These are phyloP conservation scores for Cyclopterus lumpus DNA, from an alignment of 2,797 vertebrate genomes.

Conservation along the genomic window DNA sequence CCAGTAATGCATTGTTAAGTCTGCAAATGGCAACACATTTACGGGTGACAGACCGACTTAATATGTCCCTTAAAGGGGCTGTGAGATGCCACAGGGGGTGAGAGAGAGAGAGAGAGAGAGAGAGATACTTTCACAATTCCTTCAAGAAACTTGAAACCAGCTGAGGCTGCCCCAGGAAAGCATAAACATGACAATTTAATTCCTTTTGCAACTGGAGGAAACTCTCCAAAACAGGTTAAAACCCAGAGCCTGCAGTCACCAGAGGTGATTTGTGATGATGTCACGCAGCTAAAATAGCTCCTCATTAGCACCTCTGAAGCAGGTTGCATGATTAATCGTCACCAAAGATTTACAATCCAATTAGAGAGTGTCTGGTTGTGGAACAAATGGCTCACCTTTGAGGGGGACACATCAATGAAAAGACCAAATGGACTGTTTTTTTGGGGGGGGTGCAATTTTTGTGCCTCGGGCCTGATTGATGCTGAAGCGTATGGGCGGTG, in stretches of 20 bases:
- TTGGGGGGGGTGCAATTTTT: constrained; percentile 16
- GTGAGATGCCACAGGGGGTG: constrained; percentile 24
- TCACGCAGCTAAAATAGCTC: constrained; percentile 79
- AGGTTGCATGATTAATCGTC: constrained; percentile 77
- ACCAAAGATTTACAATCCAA: constrained; percentile 80
- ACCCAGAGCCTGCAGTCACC: constrained; percentile 42
- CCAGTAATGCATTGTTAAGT: constrained; percentile 42
- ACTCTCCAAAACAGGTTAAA: constrained; percentile 53
- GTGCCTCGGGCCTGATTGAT: constrained; percentile 64
- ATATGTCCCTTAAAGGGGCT: constrained; percentile 42
- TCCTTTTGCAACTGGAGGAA: constrained; percentile 40
- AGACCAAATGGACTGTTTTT: constrained; percentile 54
- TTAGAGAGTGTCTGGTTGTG: constrained; percentile 76
- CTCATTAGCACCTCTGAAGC: constrained; percentile 81
- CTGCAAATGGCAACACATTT: constrained; percentile 58
- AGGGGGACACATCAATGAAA: constrained; percentile 72
- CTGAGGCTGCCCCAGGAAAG: constrained; percentile 10
- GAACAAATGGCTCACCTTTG: constrained; percentile 78
- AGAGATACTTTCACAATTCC: constrained; percentile 22
- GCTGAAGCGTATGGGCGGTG: constrained; percentile 41
- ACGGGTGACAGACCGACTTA: constrained; percentile 46
- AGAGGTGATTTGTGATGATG: constrained; percentile 76
- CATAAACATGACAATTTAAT: constrained; percentile 38
- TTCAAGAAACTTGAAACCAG: constrained; percentile 30
- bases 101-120: neutral